Conservation (phyloP, 2,113 vertebrate genomes). For the Serilophus lunatus region DNA sequence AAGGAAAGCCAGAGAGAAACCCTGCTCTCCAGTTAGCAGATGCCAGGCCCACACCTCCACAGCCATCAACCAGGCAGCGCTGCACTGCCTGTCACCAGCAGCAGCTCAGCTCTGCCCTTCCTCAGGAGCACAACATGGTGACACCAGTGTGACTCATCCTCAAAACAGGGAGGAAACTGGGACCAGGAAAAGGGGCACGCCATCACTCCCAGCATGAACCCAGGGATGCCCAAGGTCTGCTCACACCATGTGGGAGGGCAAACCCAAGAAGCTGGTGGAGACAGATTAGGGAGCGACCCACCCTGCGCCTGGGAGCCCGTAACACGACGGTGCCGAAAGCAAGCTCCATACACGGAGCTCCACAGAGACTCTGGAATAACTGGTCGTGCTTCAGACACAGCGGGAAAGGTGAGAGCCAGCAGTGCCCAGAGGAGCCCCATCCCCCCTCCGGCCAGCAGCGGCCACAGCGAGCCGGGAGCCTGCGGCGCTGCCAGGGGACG, state of each 20-base stretch:
- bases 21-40: background rate
- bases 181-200: background rate
- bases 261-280: background rate
- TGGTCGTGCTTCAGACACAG: background rate
- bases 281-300: background rate
- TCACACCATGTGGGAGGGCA: rapidly evolving
- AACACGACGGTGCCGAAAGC: rapidly evolving
- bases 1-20: background rate
- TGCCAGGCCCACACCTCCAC: background rate
- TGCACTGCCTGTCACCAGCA: background rate
- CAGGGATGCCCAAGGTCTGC: background rate
- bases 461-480: background rate
- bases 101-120: constrained; percentile 14
- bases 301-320: rapidly evolving
- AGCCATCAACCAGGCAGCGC: rapidly evolving
- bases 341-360: background rate
- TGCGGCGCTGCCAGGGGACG: background rate
- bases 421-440: background rate
- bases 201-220: rapidly evolving
- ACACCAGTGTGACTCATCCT: constrained; percentile 42
- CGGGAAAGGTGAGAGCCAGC: background rate
- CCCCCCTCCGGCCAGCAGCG: rapidly evolving
- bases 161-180: background rate
- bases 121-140: constrained; percentile 15
- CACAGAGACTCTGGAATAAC: background rate